These are phyloP conservation scores for Heliconius charithonia DNA, from an alignment of 2,888 invertebrate genomes.

Conservation along the genomic window DNA sequence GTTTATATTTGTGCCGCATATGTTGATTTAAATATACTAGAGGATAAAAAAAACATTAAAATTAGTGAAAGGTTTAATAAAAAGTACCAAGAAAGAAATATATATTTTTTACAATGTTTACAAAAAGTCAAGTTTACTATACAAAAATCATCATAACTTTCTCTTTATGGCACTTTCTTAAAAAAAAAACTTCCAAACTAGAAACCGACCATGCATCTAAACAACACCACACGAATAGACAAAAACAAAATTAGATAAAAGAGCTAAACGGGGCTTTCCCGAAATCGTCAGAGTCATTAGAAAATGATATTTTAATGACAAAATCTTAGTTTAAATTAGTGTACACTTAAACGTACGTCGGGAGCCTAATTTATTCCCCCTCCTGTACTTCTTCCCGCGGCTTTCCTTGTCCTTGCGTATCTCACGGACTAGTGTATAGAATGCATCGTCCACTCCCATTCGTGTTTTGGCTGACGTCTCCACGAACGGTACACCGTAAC, in stretches of 20 bases:
- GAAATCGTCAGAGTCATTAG: slow-evolving; percentile 34
- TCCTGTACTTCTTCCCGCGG: slow-evolving; percentile 88
- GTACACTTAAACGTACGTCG: slow-evolving; percentile 86
- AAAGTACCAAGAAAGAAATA: neutral
- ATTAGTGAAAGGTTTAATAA: neutral
- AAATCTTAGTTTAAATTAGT: slow-evolving; percentile 76
- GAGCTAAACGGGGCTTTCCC: slow-evolving; percentile 35
- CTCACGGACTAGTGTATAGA: slow-evolving; percentile 99
- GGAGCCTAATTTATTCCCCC: slow-evolving; percentile 79
- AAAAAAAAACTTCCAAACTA: neutral
- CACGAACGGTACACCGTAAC: slow-evolving; percentile 98
- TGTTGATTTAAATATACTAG: no score
- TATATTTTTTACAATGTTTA: neutral
- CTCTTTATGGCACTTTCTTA: slow-evolving; percentile 34
- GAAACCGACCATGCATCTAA: slow-evolving; percentile 26
- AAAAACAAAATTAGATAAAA: slow-evolving; percentile 26
- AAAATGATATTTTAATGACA: slow-evolving; percentile 44
- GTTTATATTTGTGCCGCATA: slow-evolving; percentile 18
- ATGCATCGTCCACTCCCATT: slow-evolving; percentile 99
- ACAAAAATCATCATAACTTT: neutral
- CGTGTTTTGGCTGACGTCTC: slow-evolving; percentile 99
- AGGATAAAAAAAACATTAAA: neutral
- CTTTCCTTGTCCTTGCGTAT: slow-evolving; percentile 97
- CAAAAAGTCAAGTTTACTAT: neutral
- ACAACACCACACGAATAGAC: slow-evolving; percentile 34